Conservation (phyloP, 2,797 vertebrate species). For the Nannoperca australis region DNA sequence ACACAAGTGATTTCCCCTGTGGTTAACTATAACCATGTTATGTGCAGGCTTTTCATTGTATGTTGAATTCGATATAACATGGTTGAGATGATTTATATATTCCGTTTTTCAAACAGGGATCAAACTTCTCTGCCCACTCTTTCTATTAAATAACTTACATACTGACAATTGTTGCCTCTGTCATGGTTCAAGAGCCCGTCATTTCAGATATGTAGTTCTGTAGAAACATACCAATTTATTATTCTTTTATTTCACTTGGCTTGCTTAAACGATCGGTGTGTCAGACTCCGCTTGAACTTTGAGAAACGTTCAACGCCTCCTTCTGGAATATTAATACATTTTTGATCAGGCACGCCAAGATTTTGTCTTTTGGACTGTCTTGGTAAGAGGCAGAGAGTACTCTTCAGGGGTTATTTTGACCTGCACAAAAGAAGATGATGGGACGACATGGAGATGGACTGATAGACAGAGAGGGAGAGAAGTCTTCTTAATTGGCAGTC, state of each 20-base stretch:
- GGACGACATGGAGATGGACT: constrained; percentile 37
- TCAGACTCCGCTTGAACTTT: constrained; percentile 45
- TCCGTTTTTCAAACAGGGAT: neutral
- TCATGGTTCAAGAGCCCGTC: constrained; percentile 4
- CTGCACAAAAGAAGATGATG: constrained; percentile 36
- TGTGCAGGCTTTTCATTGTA: neutral
- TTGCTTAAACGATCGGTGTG: constrained; percentile 14
- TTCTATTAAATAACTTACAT: constrained; percentile 14
- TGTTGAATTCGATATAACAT: neutral
- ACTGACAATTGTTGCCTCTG: constrained; percentile 6
- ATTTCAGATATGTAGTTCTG: constrained; percentile 7
- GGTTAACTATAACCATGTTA: neutral
- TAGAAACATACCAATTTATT: neutral
- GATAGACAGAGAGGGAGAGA: constrained; percentile 53
- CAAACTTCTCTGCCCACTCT: neutral
- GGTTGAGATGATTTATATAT: neutral
- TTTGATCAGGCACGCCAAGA: constrained; percentile 47
- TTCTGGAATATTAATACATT: constrained; percentile 55
- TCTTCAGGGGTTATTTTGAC: constrained; percentile 42
- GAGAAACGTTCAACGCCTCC: constrained; percentile 50
- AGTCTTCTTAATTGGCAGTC: constrained; percentile 68
- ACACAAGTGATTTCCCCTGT: constrained; percentile 6
- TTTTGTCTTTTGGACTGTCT: constrained; percentile 37
- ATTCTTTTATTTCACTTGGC: constrained; percentile 26
- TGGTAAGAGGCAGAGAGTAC: neutral